Evolutionary conservation across 1,140 invertebrate species (phyloP).

Genomic region (Ylistrum balloti): DNA sequence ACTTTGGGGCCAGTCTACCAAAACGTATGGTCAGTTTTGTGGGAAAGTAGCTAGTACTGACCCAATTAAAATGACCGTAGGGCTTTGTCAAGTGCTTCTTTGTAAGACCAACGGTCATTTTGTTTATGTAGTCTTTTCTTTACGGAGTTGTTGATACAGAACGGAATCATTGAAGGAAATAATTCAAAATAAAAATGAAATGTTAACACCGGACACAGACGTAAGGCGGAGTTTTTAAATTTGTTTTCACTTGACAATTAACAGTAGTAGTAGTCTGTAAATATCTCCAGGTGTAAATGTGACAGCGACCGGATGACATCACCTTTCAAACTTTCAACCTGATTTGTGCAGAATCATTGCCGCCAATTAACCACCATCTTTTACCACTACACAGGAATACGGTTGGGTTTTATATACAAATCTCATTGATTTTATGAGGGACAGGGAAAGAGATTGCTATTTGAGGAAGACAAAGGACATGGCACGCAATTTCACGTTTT

Average conservation of each 20-base stretch:
- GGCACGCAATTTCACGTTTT: too few species aligned
- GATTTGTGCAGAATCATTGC: constrained; percentile 17
- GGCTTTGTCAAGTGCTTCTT: constrained; percentile 24
- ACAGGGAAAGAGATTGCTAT: too few species aligned
- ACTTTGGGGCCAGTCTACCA: neutral
- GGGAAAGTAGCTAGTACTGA: neutral
- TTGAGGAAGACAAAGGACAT: too few species aligned
- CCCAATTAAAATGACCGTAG: neutral
- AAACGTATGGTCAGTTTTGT: neutral
- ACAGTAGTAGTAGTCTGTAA: neutral
- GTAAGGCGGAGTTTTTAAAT: constrained; percentile 19
- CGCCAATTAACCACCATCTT: constrained; percentile 3
- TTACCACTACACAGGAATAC: too few species aligned
- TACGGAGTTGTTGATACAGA: constrained; percentile 6
- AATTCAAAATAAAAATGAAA: constrained; percentile 26
- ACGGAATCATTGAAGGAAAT: neutral
- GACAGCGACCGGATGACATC: constrained; percentile 2
- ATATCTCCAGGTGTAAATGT: neutral
- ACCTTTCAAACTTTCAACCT: neutral
- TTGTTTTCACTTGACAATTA: constrained; percentile 29
- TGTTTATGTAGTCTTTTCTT: constrained; percentile 3
- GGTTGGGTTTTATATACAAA: too few species aligned
- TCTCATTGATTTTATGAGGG: too few species aligned
- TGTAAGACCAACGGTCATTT: constrained; percentile 23
- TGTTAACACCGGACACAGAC: constrained; percentile 23